These are phyloP conservation scores for Zaprionus lachaisei DNA, from an alignment of 1,140 invertebrate species.

Conservation along the genomic window DNA sequence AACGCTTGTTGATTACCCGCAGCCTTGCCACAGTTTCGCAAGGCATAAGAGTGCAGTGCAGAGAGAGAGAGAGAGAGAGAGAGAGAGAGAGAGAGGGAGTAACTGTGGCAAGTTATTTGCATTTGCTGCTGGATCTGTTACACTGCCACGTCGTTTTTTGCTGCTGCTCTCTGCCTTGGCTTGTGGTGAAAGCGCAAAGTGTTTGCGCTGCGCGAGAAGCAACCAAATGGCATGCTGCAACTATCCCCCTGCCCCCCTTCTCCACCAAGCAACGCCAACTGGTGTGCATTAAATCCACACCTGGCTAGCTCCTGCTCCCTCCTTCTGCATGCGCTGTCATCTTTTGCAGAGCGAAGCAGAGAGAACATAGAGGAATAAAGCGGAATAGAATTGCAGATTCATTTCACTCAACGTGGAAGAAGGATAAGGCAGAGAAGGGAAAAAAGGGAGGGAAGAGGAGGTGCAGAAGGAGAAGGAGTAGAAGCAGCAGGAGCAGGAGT, in stretches of 20 bases:
- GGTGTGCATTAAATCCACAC: conserved; percentile 63
- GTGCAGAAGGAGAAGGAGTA: neutral
- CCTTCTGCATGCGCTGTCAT: conserved; percentile 3
- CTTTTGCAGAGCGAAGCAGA: conserved; percentile 9
- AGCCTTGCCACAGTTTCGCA: conserved; percentile 70
- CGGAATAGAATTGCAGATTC: conserved; percentile 81
- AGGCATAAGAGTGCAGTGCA: neutral
- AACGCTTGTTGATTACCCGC: conserved; percentile 81
- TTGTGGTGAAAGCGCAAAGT: conserved; percentile 67
- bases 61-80: neutral
- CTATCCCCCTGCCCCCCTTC: neutral
- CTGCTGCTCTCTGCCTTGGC: conserved; percentile 22
- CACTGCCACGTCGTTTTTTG: conserved; percentile 55
- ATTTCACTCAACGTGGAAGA: conserved; percentile 64
- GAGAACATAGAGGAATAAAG: conserved; percentile 52
- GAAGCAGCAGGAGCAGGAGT: neutral
- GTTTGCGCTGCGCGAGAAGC: conserved; percentile 43
- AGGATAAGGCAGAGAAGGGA: neutral
- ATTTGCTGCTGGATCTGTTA: conserved; percentile 77
- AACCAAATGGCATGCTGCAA: conserved; percentile 19
- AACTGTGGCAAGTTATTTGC: conserved; percentile 69
- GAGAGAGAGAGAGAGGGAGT: neutral
- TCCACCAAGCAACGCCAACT: neutral
- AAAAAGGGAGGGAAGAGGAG: neutral
- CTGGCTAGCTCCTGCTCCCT: conserved; percentile 50